Base-by-base conservation (phyloP, 1,140 invertebrate species). In the Drosophila tani region DNA sequence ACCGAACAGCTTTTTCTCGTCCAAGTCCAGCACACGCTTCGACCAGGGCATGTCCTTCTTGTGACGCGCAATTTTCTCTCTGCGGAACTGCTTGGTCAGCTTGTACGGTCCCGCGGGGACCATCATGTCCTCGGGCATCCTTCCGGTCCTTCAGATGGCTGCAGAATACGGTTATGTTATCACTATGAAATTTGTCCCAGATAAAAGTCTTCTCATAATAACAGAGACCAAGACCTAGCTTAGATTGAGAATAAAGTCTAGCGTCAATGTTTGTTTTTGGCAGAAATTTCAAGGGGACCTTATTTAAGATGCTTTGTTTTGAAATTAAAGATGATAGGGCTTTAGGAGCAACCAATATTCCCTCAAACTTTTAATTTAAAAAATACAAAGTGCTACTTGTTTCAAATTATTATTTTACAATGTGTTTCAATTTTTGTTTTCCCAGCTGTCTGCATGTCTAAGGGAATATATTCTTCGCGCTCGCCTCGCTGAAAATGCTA, bases 11-110 rank as follows among this genome's bases (percentile, higher is more conserved):
- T 6, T 45, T 8, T 67, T 63, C 15, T 74, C 17, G 12, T 87
- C 81, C 29, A 87, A 24, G 45, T 87, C 65, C 5, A 83, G 51
- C 0, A 87, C 6, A 19, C 45, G 21, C 41, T 87, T 87, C 0
- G 45, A n/a, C 83, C 83, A 87, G 1, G 84, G 83, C 41, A 87
- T 5, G 6, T 87, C 80, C 24, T 64, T 66, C 7, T 59, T 59
- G 4, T 50, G 55, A 0, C 81, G 80, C 4, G 2, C 15, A 32
- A 32, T 2, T n/a, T 69, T 51, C 40, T 74, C 60, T 7, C 53
- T 51, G 2, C 84, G 83, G 29, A 80, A 83, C 45, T 69, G 76
- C 58, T 88, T 87, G 0, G 24, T 46, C 9, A 87, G 40, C 4
- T 57, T 74, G 46, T 88, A 80, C 0, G 40, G 5, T n/a, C 83